Percentiles rank a stretch among this genome's conserved stretches.
phyloP scores from a whole-genome alignment of 2,888 invertebrate species.

The Hedya salicella region DNA sequence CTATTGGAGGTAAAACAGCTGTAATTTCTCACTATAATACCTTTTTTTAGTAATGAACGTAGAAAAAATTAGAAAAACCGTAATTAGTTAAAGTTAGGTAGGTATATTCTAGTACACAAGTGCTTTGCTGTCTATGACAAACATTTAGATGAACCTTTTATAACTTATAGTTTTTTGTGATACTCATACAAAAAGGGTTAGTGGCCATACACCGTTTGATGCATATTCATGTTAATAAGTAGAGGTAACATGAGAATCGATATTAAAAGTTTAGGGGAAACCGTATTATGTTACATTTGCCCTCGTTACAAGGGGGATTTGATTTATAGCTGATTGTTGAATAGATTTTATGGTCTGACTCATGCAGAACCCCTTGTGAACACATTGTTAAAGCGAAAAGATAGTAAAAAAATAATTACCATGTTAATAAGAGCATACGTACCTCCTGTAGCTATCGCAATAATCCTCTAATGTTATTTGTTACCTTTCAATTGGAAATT shows the following conservation, averaged over 20 bases:
- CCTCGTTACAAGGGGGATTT: slow-evolving; percentile 54
- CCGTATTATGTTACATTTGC: slow-evolving; percentile 44
- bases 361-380: slow-evolving; percentile 51
- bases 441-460: too few relatives aligned
- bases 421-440: too few relatives aligned
- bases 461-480: too few relatives aligned
- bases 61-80: background rate
- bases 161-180: background rate
- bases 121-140: background rate
- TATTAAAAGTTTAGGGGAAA: slow-evolving; percentile 41
- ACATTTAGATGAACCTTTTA: background rate
- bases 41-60: too few relatives aligned
- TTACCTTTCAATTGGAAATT: too few relatives aligned
- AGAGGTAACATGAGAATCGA: slow-evolving; percentile 44
- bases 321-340: slow-evolving; percentile 62
- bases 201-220: slow-evolving; percentile 8
- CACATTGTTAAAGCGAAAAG: slow-evolving; percentile 13
- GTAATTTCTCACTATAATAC: background rate
- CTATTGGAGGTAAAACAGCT: too few relatives aligned
- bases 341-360: slow-evolving; percentile 70
- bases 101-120: slow-evolving; percentile 17
- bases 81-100: background rate
- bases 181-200: background rate
- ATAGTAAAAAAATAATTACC: background rate
- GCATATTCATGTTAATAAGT: slow-evolving; percentile 27